Evolutionary conservation across 2,888 invertebrate species (phyloP).

Genomic region (Diadegma fenestrale): DNA sequence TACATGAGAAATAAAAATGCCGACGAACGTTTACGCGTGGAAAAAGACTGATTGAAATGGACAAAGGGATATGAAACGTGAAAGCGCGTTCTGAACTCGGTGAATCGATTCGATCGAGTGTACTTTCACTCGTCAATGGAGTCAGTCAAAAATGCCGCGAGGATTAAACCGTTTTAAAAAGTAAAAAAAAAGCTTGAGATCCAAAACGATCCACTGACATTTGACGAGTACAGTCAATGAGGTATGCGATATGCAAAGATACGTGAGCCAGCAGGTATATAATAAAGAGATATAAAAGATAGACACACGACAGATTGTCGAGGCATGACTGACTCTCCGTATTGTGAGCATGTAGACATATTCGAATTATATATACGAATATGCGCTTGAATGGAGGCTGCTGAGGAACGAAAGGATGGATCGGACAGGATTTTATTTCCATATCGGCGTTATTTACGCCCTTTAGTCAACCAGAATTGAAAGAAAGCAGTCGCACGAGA

Average conservation of each 20-base stretch:
- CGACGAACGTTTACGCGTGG: background rate
- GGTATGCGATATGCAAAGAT: conserved; percentile 55
- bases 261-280: conserved; percentile 30
- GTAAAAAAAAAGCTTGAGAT: conserved; percentile 2
- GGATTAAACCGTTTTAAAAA: conserved; percentile 6
- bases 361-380: background rate
- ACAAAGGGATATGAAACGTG: background rate
- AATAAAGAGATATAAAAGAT: conserved; percentile 39
- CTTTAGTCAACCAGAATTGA: background rate
- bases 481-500: conserved; percentile 33
- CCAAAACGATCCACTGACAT: conserved; percentile 38
- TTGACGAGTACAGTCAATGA: conserved; percentile 35
- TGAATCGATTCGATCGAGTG: conserved; percentile 16
- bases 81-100: conserved; percentile 1
- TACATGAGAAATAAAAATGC: background rate
- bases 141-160: conserved; percentile 8
- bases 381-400: background rate
- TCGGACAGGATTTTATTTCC: background rate
- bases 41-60: background rate
- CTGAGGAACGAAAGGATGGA: background rate
- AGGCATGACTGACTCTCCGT: conserved; percentile 51
- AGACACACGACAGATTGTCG: conserved; percentile 45
- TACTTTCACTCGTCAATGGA: conserved; percentile 10
- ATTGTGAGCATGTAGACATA: background rate
- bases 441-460: background rate